phyloP scores from a whole-genome alignment of 2,113 vertebrate species.

The rat (Rattus norvegicus) region DNA sequence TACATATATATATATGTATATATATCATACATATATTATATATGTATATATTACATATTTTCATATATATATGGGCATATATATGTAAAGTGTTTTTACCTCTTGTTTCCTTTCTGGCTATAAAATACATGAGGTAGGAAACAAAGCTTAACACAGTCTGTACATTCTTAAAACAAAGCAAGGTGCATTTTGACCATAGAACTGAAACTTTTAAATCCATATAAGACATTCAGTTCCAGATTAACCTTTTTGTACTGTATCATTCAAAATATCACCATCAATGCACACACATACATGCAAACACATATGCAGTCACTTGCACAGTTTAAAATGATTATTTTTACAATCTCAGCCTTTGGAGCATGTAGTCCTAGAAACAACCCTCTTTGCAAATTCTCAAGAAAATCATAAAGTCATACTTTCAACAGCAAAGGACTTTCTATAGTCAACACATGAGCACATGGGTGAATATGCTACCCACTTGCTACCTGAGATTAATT shows the following conservation, averaged over 20 bases:
- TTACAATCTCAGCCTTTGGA: not conserved
- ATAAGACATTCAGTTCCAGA: too few species aligned
- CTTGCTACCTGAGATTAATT: not conserved
- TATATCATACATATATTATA: too few species aligned
- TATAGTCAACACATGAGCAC: not conserved
- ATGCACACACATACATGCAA: too few species aligned
- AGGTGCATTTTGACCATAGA: not conserved
- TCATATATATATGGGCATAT: too few species aligned
- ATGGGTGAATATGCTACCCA: not conserved
- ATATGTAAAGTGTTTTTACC: not conserved
- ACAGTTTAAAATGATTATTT: not conserved
- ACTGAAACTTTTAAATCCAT: not conserved
- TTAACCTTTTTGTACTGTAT: too few species aligned
- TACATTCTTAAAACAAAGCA: not conserved
- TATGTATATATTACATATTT: too few species aligned
- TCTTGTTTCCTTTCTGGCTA: not conserved
- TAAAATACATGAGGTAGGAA: not conserved
- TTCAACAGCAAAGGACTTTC: slow-evolving; percentile 32
- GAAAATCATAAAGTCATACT: not conserved
- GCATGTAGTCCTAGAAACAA: not conserved
- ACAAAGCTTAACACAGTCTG: not conserved
- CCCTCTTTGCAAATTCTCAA: not conserved
- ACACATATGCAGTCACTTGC: not conserved
- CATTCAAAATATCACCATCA: too few species aligned
- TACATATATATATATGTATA: too few species aligned